These are phyloP conservation scores for Nephrotoma appendiculata DNA, from an alignment of 2,888 invertebrate species.

Conservation along the genomic window DNA sequence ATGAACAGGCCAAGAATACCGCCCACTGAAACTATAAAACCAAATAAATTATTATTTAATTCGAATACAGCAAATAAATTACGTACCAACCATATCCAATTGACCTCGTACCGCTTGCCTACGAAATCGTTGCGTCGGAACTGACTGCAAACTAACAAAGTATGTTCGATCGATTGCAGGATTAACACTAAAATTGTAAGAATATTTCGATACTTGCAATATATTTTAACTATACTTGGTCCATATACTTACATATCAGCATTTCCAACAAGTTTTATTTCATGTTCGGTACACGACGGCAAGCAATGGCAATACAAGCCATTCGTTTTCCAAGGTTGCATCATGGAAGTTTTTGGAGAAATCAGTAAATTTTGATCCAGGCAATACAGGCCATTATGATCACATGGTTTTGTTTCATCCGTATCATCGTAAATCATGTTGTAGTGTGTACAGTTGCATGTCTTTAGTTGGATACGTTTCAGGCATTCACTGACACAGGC, in stretches of 20 bases:
- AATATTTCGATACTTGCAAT: slow-evolving; percentile 22
- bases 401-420: slow-evolving; percentile 31
- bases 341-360: slow-evolving; percentile 27
- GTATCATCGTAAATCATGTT: slow-evolving; percentile 44
- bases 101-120: slow-evolving; percentile 34
- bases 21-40: slow-evolving; percentile 38
- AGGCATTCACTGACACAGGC: slow-evolving; percentile 55
- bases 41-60: not conserved
- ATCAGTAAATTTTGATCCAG: slow-evolving; percentile 39
- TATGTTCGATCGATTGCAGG: not conserved
- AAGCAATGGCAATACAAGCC: slow-evolving; percentile 48
- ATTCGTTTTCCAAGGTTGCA: slow-evolving; percentile 42
- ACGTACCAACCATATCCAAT: slow-evolving; percentile 26
- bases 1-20: slow-evolving; percentile 43
- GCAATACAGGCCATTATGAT: slow-evolving; percentile 45
- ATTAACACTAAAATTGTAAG: slow-evolving; percentile 12
- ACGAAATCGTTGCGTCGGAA: slow-evolving; percentile 32
- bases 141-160: slow-evolving; percentile 16
- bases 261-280: slow-evolving; percentile 35
- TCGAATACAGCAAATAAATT: not conserved
- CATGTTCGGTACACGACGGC: slow-evolving; percentile 55
- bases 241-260: slow-evolving; percentile 5
- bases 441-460: slow-evolving; percentile 51
- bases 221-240: slow-evolving; percentile 7
- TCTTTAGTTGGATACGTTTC: slow-evolving; percentile 40